Base-by-base conservation (phyloP, 2,888 invertebrate species). In the Chrysomela aeneicollis region DNA sequence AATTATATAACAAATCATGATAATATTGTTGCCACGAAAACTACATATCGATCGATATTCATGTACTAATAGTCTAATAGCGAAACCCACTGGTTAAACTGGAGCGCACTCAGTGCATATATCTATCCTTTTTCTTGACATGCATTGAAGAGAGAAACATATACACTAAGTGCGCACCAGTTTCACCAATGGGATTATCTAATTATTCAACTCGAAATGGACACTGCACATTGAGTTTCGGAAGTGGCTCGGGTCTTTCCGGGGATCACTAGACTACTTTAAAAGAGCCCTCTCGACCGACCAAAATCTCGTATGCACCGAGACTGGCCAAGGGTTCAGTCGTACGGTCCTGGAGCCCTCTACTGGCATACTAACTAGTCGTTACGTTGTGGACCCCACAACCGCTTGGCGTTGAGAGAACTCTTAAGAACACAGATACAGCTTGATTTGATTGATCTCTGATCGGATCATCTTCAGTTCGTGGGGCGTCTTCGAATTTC, bases 371-470 rank as follows among this genome's bases (percentile, higher is more conserved):
- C 42, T 18, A 19, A 18, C 26, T 22, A 57, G 17, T n/a, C 12
- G 15, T 26, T 17, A 19, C 12, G 3, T 12, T 55, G 15, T 21
- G 22, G 58, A 53, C 59, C 59, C 61, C 53, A 30, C 50, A 18
- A 42, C 53, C 59, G 58, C 59, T 54, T 57, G 62, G 67, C 66
- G 64, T 64, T 53, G 66, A 61, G 70, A 64, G 61, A 64, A 52
- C 32, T 65, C 59, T 62, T 66, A 62, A 71, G 69, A 71, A 71
- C 71, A 71, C 71, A 71, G 71, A 70, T 63, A 70, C 66, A 71
- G 70, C 70, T 71, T 66, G 61, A 66, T 69, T 66, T 64, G 57
- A 65, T 70, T 67, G 66, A 66, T 65, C 66, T 66, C 53, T 15
- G 42, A 42, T 42, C 42, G 42, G 42, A 42, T 15, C 42, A 42